Evolutionary conservation across 2,888 invertebrate species (phyloP).

Genomic region (Cryptus viduatorius): DNA sequence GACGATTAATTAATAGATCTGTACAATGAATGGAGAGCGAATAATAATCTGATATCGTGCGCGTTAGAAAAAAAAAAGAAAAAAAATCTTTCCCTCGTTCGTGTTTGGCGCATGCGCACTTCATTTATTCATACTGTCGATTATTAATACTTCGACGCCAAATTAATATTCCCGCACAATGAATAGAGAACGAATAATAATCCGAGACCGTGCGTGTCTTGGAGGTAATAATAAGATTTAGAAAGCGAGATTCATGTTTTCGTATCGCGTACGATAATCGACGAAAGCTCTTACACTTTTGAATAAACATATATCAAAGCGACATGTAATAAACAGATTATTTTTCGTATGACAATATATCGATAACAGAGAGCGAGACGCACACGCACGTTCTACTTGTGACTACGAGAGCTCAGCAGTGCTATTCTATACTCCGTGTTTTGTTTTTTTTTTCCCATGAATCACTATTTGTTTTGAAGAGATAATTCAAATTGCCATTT

Average conservation of each 20-base stretch:
- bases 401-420: conserved; percentile 52
- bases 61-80: neutral
- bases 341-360: conserved; percentile 14
- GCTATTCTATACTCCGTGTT: conserved; percentile 53
- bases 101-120: neutral
- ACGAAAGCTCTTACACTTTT: conserved; percentile 41
- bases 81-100: neutral
- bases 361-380: conserved; percentile 30
- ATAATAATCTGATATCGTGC: neutral
- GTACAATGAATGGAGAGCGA: neutral
- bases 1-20: neutral
- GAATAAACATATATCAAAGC: conserved; percentile 45
- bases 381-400: conserved; percentile 54
- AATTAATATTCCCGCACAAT: neutral
- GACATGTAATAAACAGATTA: conserved; percentile 53
- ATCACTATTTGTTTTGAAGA: neutral
- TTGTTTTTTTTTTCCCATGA: neutral
- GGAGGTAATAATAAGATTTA: neutral
- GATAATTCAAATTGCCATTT: neutral
- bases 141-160: neutral
- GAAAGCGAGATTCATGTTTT: conserved; percentile 7
- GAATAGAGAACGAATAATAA: neutral
- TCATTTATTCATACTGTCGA: neutral
- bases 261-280: conserved; percentile 34
- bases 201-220: neutral